Conservation (phyloP, 2,113 vertebrate genomes). For the Callipepla squamata region DNA sequence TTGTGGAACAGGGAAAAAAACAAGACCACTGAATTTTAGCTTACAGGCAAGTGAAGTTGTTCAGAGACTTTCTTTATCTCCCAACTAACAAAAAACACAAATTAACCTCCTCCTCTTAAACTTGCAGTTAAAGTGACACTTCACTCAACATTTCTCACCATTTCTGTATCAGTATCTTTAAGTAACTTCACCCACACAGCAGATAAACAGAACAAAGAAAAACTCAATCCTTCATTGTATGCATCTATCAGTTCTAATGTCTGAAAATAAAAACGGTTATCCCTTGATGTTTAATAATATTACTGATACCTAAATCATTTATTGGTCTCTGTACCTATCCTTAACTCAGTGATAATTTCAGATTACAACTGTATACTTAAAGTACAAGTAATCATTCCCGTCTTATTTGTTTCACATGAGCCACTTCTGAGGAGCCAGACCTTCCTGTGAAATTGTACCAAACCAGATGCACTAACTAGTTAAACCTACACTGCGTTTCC, state of each 20-base stretch:
- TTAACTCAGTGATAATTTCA: background rate
- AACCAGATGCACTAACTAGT: fast-evolving
- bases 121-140: background rate
- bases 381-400: background rate
- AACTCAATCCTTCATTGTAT: background rate
- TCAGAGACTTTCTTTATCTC: background rate
- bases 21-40: background rate
- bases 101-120: background rate
- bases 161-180: background rate
- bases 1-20: background rate
- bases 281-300: background rate
- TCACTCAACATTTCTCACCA: background rate
- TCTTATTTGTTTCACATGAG: background rate
- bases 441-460: background rate
- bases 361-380: background rate
- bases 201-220: background rate
- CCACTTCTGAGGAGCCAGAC: background rate
- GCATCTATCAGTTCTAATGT: background rate
- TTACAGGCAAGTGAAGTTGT: background rate
- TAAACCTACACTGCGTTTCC: background rate
- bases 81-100: background rate
- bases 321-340: background rate
- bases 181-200: background rate
- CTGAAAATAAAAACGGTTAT: background rate
- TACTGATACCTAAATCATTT: background rate